Conservation (phyloP, 2,888 invertebrate species). For the Rhabditoides inermis region DNA sequence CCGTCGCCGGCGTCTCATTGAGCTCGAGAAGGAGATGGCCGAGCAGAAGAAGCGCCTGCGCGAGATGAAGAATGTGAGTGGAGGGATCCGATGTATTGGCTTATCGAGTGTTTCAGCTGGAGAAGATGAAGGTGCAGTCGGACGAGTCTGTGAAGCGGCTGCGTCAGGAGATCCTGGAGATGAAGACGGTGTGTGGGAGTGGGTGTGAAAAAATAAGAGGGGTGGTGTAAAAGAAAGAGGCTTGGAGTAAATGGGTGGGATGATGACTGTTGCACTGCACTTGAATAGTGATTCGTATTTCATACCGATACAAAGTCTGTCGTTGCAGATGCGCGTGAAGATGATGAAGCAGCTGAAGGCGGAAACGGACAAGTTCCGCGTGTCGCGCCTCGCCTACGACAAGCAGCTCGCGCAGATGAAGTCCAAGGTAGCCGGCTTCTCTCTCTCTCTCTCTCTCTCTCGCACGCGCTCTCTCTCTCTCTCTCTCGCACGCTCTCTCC, state of each 20-base stretch:
- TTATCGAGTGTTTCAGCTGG: no score
- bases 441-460: background rate
- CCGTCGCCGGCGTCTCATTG: slow-evolving; percentile 22
- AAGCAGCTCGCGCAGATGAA: slow-evolving; percentile 24
- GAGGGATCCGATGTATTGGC: no score
- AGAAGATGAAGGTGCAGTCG: slow-evolving; percentile 9
- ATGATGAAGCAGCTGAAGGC: slow-evolving; percentile 20
- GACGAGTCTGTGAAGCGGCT: slow-evolving; percentile 12
- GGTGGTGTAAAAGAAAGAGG: background rate
- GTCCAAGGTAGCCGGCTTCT: slow-evolving; percentile 10
- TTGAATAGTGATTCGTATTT: background rate
- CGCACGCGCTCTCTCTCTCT: background rate
- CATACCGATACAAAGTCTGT: background rate
- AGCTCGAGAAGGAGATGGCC: slow-evolving; percentile 22
- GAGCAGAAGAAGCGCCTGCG: slow-evolving; percentile 22
- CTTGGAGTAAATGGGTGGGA: background rate
- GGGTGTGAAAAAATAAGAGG: background rate
- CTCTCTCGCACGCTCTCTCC: background rate
- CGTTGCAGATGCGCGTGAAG: slow-evolving; percentile 16
- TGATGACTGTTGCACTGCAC: background rate
- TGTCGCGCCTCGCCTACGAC: slow-evolving; percentile 20
- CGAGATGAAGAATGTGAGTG: slow-evolving; percentile 13
- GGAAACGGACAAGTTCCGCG: slow-evolving; percentile 23
- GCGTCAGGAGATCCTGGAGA: slow-evolving; percentile 9
- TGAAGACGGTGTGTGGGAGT: slow-evolving; percentile 8